These are phyloP conservation scores for Smittia aterrima DNA, from an alignment of 2,888 invertebrate species.

Conservation along the genomic window DNA sequence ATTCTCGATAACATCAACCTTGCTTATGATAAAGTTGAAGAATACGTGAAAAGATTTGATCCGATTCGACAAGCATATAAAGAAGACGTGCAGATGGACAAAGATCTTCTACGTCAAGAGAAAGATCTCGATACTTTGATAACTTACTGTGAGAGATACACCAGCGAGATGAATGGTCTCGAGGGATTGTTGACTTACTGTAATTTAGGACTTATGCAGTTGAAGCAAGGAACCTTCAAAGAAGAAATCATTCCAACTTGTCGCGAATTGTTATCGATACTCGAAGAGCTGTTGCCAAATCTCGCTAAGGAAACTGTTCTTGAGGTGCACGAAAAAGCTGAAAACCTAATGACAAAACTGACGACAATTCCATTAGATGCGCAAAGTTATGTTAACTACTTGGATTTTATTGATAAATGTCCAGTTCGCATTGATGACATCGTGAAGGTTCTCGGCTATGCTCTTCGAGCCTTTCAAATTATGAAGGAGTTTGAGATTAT, in stretches of 20 bases:
- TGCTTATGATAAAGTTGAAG: slow-evolving; percentile 63
- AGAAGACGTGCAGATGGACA: slow-evolving; percentile 67
- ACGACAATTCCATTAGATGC: slow-evolving; percentile 67
- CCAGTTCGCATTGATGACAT: slow-evolving; percentile 66
- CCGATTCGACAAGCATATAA: slow-evolving; percentile 65
- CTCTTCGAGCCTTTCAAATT: slow-evolving; percentile 78
- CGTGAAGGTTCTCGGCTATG: slow-evolving; percentile 72
- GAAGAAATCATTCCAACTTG: slow-evolving; percentile 71
- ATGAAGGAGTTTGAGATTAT: slow-evolving; percentile 76
- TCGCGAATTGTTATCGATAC: slow-evolving; percentile 63
- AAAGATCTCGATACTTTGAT: slow-evolving; percentile 66
- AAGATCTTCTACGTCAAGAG: slow-evolving; percentile 63
- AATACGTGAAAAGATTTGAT: slow-evolving; percentile 66
- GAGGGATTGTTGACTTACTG: slow-evolving; percentile 65
- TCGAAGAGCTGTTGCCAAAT: slow-evolving; percentile 63
- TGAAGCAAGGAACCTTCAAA: slow-evolving; percentile 71
- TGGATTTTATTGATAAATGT: slow-evolving; percentile 60
- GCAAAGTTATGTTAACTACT: slow-evolving; percentile 63
- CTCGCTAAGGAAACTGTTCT: slow-evolving; percentile 63
- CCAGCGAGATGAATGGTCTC: slow-evolving; percentile 66
- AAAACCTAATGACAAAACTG: slow-evolving; percentile 64
- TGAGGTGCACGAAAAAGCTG: slow-evolving; percentile 48
- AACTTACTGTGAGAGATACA: slow-evolving; percentile 65
- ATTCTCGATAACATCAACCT: slow-evolving; percentile 59
- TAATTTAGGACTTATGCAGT: slow-evolving; percentile 69